Evolutionary conservation across 2,888 invertebrate genomes (phyloP).

Genomic region (Troides oblongomaculatus): DNA sequence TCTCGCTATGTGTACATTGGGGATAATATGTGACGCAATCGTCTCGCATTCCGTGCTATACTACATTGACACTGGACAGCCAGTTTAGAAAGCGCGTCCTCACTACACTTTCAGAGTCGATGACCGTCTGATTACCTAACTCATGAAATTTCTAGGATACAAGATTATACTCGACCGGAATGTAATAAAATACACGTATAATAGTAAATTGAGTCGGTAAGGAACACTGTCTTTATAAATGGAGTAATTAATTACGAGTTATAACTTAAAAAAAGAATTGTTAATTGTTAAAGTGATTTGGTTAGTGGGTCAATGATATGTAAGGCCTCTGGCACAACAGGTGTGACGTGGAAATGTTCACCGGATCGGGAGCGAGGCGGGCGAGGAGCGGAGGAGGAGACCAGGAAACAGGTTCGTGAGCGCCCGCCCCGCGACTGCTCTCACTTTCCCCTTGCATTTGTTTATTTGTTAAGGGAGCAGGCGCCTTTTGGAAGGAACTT

Average conservation of each 20-base stretch:
- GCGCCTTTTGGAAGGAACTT: slow-evolving; percentile 71
- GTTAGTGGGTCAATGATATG: slow-evolving; percentile 66
- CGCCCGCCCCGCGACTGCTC: slow-evolving; percentile 56
- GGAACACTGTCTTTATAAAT: slow-evolving; percentile 9
- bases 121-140: slow-evolving; percentile 46
- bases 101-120: slow-evolving; percentile 59
- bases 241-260: slow-evolving; percentile 17
- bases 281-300: slow-evolving; percentile 58
- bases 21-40: slow-evolving; percentile 52
- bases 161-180: background rate
- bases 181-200: slow-evolving; percentile 1
- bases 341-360: slow-evolving; percentile 37
- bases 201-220: slow-evolving; percentile 8
- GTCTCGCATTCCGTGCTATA: slow-evolving; percentile 61
- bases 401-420: slow-evolving; percentile 62
- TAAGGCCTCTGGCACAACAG: slow-evolving; percentile 46
- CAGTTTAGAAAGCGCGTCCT: slow-evolving; percentile 75
- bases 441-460: slow-evolving; percentile 73
- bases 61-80: slow-evolving; percentile 66
- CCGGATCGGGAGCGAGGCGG: slow-evolving; percentile 33
- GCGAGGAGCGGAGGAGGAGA: slow-evolving; percentile 37
- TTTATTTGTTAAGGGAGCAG: slow-evolving; percentile 75
- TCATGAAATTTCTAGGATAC: slow-evolving; percentile 16
- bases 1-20: slow-evolving; percentile 29
- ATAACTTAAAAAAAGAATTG: slow-evolving; percentile 38